Percentiles rank a stretch among this genome's conserved stretches.
Evolutionary conservation across 2,797 vertebrate genomes (phyloP).

Genomic region (Hemibagrus guttatus): DNA sequence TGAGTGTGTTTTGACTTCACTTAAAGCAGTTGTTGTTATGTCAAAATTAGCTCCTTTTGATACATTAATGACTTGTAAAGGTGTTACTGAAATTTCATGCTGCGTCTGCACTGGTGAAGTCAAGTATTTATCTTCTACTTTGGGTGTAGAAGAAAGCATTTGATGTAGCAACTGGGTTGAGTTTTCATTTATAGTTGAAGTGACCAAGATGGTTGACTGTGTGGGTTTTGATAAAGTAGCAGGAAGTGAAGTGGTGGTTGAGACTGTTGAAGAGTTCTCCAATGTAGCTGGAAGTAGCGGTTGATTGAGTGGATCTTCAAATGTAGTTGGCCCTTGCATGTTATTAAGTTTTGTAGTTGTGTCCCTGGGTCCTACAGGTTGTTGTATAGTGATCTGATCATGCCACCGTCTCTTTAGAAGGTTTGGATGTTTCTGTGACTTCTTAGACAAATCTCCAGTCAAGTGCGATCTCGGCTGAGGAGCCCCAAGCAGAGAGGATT

Average conservation of each 20-base stretch:
- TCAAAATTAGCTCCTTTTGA: background rate
- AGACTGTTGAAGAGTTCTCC: background rate
- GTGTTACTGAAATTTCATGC: conserved; percentile 4
- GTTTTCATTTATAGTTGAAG: conserved; percentile 1
- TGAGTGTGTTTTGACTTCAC: background rate
- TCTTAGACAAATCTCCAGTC: conserved; percentile 19
- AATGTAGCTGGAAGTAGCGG: background rate
- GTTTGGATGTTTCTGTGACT: conserved; percentile 15
- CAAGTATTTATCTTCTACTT: conserved; percentile 17
- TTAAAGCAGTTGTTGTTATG: background rate
- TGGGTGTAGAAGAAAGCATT: conserved; percentile 11
- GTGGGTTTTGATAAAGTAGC: conserved; percentile 4
- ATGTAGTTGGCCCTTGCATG: background rate
- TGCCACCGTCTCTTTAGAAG: conserved; percentile 28
- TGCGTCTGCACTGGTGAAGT: background rate
- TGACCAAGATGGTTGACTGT: background rate
- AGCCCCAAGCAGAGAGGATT: conserved; percentile 2
- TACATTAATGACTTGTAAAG: background rate
- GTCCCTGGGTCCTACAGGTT: background rate
- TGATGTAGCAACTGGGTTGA: conserved; percentile 3
- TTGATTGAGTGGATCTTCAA: background rate
- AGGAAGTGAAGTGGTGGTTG: background rate
- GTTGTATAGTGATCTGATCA: conserved; percentile 20
- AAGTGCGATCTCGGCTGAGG: conserved; percentile 30
- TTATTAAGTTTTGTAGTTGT: conserved; percentile 9